phyloP scores from a whole-genome alignment of 2,113 vertebrate genomes.

The Stomatorhinus ivindoensis region DNA sequence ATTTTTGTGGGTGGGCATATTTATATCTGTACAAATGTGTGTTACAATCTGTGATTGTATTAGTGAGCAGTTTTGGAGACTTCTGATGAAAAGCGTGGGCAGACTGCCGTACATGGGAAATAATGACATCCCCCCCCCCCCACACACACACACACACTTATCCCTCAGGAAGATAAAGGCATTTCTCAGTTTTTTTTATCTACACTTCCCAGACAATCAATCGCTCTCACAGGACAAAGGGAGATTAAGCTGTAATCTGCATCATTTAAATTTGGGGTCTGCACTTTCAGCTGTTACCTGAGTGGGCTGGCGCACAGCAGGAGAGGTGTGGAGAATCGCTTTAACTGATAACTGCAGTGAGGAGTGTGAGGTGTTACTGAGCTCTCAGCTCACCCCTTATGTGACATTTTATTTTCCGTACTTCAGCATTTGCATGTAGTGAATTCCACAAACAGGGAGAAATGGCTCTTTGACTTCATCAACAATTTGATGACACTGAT shows the following conservation, averaged over 20 bases:
- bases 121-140: neutral
- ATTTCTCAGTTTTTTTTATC: slow-evolving; percentile 28
- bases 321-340: slow-evolving; percentile 5
- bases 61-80: neutral
- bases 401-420: neutral
- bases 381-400: neutral
- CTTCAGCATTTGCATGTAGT: neutral
- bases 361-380: neutral
- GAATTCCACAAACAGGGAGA: neutral
- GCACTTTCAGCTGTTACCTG: neutral
- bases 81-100: neutral
- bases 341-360: slow-evolving; percentile 15
- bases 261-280: slow-evolving; percentile 16
- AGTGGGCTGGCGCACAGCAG: neutral
- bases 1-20: neutral
- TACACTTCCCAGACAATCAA: slow-evolving; percentile 33
- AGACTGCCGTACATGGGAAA: neutral
- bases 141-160: slow-evolving; percentile 3
- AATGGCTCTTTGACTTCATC: neutral
- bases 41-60: neutral
- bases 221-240: slow-evolving; percentile 32
- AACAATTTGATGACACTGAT: neutral
- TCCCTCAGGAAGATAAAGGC: slow-evolving; percentile 29
- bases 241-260: slow-evolving; percentile 34
- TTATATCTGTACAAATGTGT: neutral